Evolutionary conservation across 2,797 vertebrate species (phyloP), one percentile per base, ranked within the genome.

Genomic region (Eurystomus glaucurus): DNA sequence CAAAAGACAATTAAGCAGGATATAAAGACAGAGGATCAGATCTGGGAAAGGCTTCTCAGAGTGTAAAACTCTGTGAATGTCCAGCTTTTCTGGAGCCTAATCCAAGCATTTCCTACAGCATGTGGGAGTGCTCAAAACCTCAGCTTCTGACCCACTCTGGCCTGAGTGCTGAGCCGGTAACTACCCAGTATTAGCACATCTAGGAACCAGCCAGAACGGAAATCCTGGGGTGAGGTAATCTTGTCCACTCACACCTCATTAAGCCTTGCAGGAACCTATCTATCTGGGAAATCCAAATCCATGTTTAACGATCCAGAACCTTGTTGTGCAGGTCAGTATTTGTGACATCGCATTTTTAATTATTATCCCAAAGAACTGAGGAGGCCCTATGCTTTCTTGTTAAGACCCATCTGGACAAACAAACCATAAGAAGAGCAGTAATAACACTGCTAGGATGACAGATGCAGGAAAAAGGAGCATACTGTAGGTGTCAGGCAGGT

Each of bases 181-280:
- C 61, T 43, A 43, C 55, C 35, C 74, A 69, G 15, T 43, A 79
- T 65, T 85, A 92, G 77, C 83, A 88, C 31, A 70, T 60, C 70
- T 11, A 86, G 60, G 81, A 93, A 82, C 7, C n/a, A 79, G 77
- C 21, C 70, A 70, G 80, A 6, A 80, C 0, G 0, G 74, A 95
- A 96, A 93, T 87, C 62, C 74, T 79, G 58, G 26, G 33, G 62
- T 87, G 84, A 94, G 51, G 81, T 92, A 91, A 96, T 82, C 60
- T 82, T 81, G 78, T 55, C 84, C 70, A 33, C 58, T 94, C 84
- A 89, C 93, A 96, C 66, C 66, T 92, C 92, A 66, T 92, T 91
- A 96, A 92, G 33, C 16, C 43, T 60, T 82, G n/a, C 58, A 90
- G 72, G 13, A 94, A 39, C 7, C 18, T 75, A 50, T 86, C 83